Conservation (phyloP, 1,140 invertebrate species). For the Eurosta solidaginis region DNA sequence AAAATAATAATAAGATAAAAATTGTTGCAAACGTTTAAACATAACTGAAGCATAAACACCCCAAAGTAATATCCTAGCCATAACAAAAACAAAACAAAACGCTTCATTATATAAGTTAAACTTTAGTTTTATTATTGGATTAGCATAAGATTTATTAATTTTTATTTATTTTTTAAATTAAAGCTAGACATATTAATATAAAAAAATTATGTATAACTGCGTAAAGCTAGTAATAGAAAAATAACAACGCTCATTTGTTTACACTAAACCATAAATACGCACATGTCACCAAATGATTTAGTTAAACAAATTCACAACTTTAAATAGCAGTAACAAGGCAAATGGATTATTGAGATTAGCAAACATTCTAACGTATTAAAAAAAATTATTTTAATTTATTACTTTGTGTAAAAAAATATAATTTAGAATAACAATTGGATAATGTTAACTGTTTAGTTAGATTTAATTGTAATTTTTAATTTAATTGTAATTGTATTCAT, state of each 20-base stretch:
- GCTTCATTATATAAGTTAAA: not conserved
- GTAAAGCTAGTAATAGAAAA: not conserved
- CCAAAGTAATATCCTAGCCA: too few species aligned
- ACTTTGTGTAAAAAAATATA: too few species aligned
- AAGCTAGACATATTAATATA: not conserved
- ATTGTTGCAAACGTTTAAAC: too few species aligned
- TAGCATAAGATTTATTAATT: not conserved
- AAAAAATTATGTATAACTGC: not conserved
- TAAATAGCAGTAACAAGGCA: not conserved
- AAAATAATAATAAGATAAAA: too few species aligned
- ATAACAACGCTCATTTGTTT: not conserved
- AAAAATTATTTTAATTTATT: not conserved
- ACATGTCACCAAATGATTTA: not conserved
- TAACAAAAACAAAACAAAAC: too few species aligned
- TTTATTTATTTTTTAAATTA: not conserved
- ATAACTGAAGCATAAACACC: too few species aligned
- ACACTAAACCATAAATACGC: not conserved
- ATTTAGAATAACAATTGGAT: not conserved
- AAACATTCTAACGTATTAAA: not conserved
- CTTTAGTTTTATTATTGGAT: slow-evolving; percentile 10
- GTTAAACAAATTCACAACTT: not conserved
- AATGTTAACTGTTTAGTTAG: not conserved
- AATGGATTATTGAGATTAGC: not conserved
- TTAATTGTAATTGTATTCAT: not conserved
- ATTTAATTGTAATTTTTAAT: not conserved